These are phyloP conservation scores for Silurus asotus DNA, from an alignment of 2,113 vertebrate genomes.

Conservation along the genomic window DNA sequence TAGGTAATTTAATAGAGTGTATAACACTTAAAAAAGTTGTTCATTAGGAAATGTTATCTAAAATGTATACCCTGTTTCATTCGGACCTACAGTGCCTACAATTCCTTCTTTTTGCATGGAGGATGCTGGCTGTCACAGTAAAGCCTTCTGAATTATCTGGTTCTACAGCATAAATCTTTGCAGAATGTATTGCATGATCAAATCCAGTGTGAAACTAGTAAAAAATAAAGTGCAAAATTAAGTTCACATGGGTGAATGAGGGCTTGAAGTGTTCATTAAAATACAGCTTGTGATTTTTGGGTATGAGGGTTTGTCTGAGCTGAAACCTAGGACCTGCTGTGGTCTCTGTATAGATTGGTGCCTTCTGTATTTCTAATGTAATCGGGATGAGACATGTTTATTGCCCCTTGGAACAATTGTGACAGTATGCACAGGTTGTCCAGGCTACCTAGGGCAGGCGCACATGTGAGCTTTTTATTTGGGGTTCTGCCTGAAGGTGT, in stretches of 20 bases:
- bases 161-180: background rate
- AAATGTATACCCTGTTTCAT: background rate
- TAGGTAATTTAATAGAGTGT: background rate
- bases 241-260: background rate
- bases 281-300: background rate
- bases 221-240: background rate
- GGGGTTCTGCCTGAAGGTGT: background rate
- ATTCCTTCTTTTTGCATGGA: background rate
- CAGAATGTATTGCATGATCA: background rate
- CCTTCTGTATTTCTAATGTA: constrained; percentile 54
- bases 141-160: background rate
- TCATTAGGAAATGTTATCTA: background rate
- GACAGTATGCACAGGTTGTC: too few relatives aligned
- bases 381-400: constrained; percentile 56
- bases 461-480: background rate
- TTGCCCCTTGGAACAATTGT: constrained; percentile 34
- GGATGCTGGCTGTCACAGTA: background rate
- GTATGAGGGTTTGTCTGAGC: background rate
- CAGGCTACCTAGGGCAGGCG: background rate
- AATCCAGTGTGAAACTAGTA: background rate
- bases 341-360: background rate
- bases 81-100: background rate
- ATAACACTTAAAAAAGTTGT: background rate
- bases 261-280: background rate
- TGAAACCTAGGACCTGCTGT: background rate